Conservation (phyloP, 1,140 invertebrate genomes). For the Neocloeon triangulifer region DNA sequence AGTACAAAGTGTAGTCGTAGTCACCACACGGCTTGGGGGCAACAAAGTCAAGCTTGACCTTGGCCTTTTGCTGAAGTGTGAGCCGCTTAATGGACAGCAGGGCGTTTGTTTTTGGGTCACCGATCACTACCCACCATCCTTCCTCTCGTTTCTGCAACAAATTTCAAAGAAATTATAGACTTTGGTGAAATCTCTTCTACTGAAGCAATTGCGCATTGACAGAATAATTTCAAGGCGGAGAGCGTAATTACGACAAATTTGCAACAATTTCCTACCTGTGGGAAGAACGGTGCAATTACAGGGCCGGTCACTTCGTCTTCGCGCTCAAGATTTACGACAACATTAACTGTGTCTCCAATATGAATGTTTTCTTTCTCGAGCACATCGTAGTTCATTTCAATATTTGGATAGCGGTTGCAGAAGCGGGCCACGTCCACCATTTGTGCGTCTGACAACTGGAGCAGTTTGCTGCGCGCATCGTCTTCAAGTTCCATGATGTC, state of each 20-base stretch:
- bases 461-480: conserved; percentile 62
- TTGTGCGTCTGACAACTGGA: conserved; percentile 64
- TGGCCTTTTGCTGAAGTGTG: conserved; percentile 80
- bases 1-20: conserved; percentile 69
- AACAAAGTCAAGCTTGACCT: conserved; percentile 87
- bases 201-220: conserved; percentile 48
- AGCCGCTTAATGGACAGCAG: conserved; percentile 90
- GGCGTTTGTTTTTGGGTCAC: conserved; percentile 84
- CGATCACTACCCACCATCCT: conserved; percentile 99
- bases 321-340: conserved; percentile 79
- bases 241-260: background rate
- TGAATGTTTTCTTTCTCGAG: conserved; percentile 53
- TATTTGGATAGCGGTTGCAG: conserved; percentile 97
- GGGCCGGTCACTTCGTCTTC: conserved; percentile 93
- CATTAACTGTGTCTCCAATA: conserved; percentile 62
- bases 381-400: conserved; percentile 88
- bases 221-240: conserved; percentile 6
- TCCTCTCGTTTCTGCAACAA: conserved; percentile 88
- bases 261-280: conserved; percentile 41
- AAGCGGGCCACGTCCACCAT: conserved; percentile 95
- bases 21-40: conserved; percentile 44
- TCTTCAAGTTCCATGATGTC: conserved; percentile 98
- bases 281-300: conserved; percentile 95
- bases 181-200: too few relatives aligned
- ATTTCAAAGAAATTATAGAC: too few relatives aligned